These are phyloP conservation scores for Trididemnum clinides DNA, from an alignment of 23 tunicate genomes.

Conservation along the genomic window DNA sequence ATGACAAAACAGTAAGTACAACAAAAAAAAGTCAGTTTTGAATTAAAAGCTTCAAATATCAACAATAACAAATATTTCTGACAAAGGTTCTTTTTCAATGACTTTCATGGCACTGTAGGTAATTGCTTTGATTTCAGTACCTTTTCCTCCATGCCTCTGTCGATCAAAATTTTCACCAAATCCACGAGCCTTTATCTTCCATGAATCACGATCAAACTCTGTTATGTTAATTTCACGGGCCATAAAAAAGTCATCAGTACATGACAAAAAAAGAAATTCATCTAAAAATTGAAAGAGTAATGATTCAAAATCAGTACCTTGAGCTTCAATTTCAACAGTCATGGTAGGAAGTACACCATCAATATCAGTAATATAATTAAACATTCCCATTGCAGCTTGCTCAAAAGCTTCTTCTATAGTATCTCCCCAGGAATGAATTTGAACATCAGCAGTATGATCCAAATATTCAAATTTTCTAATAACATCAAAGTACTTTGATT, in stretches of 20 bases:
- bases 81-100: constrained; percentile 15
- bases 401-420: constrained; percentile 87
- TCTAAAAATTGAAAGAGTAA: constrained; percentile 77
- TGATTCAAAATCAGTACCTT: constrained; percentile 77
- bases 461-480: constrained; percentile 88
- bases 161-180: constrained; percentile 93
- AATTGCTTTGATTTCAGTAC: constrained; percentile 96
- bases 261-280: constrained; percentile 75
- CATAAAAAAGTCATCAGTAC: constrained; percentile 87
- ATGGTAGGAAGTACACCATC: constrained; percentile 63
- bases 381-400: constrained; percentile 91
- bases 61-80: constrained; percentile 87
- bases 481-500: constrained; percentile 47
- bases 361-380: constrained; percentile 89
- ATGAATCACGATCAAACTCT: constrained; percentile 68
- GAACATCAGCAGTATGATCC: constrained; percentile 98
- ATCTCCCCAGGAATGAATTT: constrained; percentile 96
- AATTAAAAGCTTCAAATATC: constrained; percentile 78
- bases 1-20: no score
- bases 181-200: constrained; percentile 63
- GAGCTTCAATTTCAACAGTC: constrained; percentile 67
- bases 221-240: constrained; percentile 82
- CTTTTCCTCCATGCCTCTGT: constrained; percentile 89
- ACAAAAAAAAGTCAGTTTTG: no score
- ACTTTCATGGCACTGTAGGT: constrained; percentile 97